Conservation (phyloP, 2,888 invertebrate genomes). For the Pyrochroa serraticornis region DNA sequence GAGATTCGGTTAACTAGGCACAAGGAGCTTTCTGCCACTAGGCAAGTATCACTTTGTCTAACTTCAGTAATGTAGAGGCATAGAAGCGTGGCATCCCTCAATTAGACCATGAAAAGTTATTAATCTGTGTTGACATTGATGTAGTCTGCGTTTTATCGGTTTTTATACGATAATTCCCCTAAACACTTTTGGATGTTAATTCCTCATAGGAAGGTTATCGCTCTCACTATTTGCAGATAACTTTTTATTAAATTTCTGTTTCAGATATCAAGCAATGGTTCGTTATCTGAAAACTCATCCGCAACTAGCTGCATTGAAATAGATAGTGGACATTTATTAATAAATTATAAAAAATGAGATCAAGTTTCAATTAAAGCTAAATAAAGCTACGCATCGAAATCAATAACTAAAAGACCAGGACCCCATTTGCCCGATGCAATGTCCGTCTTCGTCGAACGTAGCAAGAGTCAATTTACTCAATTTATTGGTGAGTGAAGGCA, state of each 20-base stretch:
- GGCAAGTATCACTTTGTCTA: constrained; percentile 28
- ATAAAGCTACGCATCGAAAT: constrained; percentile 22
- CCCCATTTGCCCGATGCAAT: constrained; percentile 86
- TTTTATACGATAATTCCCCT: no score
- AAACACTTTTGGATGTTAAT: constrained; percentile 18
- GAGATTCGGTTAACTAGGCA: constrained; percentile 69
- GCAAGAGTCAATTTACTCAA: constrained; percentile 84
- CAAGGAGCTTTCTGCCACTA: constrained; percentile 62
- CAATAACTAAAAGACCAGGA: constrained; percentile 76
- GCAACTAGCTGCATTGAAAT: constrained; percentile 14
- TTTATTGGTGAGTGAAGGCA: constrained; percentile 79
- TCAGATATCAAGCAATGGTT: constrained; percentile 47
- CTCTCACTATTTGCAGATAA: constrained; percentile 16
- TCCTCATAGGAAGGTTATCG: no score
- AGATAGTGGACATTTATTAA: constrained; percentile 1
- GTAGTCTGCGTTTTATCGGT: no score
- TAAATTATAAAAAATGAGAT: constrained; percentile 20
- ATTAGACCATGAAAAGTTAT: no score
- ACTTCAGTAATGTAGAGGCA: neutral
- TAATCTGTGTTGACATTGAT: no score
- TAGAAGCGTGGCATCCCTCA: no score
- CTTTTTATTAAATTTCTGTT: constrained; percentile 28
- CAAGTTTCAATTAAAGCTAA: constrained; percentile 7
- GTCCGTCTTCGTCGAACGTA: constrained; percentile 88
- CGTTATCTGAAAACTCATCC: constrained; percentile 44